Percentiles rank a stretch among this genome's conserved stretches.
phyloP scores from a whole-genome alignment of 2,888 invertebrate species.

The Gibbula magus region DNA sequence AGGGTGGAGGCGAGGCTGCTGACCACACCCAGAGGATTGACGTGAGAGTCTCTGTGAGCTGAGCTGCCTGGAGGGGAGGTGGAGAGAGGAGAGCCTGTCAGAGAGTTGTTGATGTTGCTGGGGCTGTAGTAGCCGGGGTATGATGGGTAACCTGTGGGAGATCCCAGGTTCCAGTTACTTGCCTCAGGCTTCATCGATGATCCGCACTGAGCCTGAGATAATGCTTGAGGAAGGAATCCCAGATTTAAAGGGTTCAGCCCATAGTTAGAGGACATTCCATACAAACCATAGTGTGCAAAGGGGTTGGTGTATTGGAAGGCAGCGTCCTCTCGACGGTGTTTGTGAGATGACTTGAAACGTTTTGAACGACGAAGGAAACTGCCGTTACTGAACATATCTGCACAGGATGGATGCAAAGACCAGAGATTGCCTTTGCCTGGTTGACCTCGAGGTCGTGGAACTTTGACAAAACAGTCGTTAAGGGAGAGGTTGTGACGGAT shows the following conservation, averaged over 20 bases:
- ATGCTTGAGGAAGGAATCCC: slow-evolving; percentile 54
- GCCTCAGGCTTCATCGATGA: slow-evolving; percentile 50
- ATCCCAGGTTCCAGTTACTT: neutral
- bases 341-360: slow-evolving; percentile 67
- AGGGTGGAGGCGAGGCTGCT: too few relatives aligned
- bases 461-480: slow-evolving; percentile 97
- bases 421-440: slow-evolving; percentile 75
- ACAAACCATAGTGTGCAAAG: slow-evolving; percentile 63
- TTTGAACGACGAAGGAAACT: slow-evolving; percentile 73
- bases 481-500: slow-evolving; percentile 92
- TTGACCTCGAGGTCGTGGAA: slow-evolving; percentile 77
- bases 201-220: slow-evolving; percentile 59
- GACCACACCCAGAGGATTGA: too few relatives aligned
- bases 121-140: neutral
- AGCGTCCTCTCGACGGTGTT: slow-evolving; percentile 47
- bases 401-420: slow-evolving; percentile 73
- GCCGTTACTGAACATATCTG: slow-evolving; percentile 75
- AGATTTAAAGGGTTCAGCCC: slow-evolving; percentile 56
- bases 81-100: neutral
- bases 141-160: neutral
- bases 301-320: slow-evolving; percentile 60
- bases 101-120: slow-evolving; percentile 16
- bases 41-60: neutral
- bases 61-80: neutral
- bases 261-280: slow-evolving; percentile 56